These are phyloP conservation scores for Phyllostomus hastatus DNA, from an alignment of 2,113 vertebrate species.

Conservation along the genomic window DNA sequence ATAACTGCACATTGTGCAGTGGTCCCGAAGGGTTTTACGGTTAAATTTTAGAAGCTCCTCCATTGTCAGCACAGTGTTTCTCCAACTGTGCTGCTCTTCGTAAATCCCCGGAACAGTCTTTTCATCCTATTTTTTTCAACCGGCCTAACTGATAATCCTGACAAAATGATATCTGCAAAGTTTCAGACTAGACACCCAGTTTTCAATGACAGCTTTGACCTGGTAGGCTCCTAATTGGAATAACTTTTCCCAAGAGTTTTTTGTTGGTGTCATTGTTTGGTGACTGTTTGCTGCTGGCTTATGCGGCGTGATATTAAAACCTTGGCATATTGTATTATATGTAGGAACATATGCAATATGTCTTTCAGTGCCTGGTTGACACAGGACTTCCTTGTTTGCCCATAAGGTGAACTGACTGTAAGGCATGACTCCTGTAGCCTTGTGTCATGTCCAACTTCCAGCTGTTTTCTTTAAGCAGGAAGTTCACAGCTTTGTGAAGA, in stretches of 20 bases:
- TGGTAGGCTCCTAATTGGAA: neutral
- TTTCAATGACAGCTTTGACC: neutral
- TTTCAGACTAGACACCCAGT: neutral
- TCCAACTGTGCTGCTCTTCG: neutral
- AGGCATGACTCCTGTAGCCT: neutral
- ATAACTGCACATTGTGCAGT: neutral
- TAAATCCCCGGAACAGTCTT: neutral
- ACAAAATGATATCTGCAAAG: neutral
- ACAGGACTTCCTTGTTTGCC: neutral
- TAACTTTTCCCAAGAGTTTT: neutral
- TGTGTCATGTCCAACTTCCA: neutral
- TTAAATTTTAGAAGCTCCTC: neutral
- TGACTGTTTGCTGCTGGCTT: neutral
- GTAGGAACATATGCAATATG: too few relatives aligned
- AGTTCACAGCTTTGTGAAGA: neutral
- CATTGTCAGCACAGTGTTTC: neutral
- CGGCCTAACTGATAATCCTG: neutral
- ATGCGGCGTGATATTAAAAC: neutral
- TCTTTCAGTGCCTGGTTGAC: neutral
- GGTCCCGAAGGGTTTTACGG: neutral
- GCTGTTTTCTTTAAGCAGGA: neutral
- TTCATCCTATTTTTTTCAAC: neutral
- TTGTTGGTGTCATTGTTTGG: neutral
- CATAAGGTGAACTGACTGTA: rapidly evolving
- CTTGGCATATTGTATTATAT: neutral